A percentile compares a stretch with the other conserved stretches of the same genome.
Conservation (phyloP, 2,888 invertebrate genomes). For the Dimorphilus gyrociliatus region DNA sequence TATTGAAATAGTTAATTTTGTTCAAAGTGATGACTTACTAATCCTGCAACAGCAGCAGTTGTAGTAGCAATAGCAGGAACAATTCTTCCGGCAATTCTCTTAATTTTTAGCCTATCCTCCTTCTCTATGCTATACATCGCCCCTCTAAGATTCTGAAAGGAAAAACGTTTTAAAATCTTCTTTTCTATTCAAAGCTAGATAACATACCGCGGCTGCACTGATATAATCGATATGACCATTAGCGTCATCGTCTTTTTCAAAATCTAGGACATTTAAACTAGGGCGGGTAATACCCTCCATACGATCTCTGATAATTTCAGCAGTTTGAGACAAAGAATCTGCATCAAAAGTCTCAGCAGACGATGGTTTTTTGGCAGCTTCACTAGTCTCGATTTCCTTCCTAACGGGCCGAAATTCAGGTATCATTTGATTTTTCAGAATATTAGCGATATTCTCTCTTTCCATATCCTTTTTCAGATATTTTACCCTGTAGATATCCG, state of each 20-base stretch:
- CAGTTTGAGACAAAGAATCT: no score
- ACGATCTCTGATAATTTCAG: no score
- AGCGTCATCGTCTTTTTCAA: slow-evolving; percentile 37
- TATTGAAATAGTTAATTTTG: not conserved
- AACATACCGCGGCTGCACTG: slow-evolving; percentile 25
- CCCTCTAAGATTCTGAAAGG: slow-evolving; percentile 31
- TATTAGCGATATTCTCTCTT: no score
- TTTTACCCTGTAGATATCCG: slow-evolving; percentile 17
- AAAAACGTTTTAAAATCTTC: not conserved
- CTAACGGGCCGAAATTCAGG: no score
- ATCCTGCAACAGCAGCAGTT: slow-evolving; percentile 38
- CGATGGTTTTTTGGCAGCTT: no score
- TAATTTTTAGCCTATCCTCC: slow-evolving; percentile 29
- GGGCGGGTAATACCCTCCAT: no score
- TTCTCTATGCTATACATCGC: slow-evolving; percentile 33
- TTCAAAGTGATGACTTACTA: slow-evolving; percentile 17
- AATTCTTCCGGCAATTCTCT: slow-evolving; percentile 37
- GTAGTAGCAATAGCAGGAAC: slow-evolving; percentile 40
- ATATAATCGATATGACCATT: slow-evolving; percentile 37
- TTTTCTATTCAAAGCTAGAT: not conserved
- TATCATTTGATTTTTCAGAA: no score
- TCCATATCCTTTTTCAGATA: slow-evolving; percentile 14
- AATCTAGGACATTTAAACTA: no score
- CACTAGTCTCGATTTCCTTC: no score
- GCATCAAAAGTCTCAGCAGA: no score